Base-by-base conservation (phyloP, 1,140 invertebrate species). In the Heliconius himera region DNA sequence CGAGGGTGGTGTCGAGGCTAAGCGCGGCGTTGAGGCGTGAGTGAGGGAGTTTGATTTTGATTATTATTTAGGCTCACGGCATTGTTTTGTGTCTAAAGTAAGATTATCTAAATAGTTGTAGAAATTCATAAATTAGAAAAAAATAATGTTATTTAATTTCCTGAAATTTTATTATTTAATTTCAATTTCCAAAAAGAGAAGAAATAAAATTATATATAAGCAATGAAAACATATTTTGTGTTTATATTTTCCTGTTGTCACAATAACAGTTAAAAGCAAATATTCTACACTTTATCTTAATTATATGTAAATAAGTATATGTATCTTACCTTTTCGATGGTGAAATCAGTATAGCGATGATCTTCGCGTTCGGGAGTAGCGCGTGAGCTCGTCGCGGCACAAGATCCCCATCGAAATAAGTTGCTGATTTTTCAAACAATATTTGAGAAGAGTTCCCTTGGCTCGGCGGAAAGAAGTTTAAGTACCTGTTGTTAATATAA, bases 381-480 rank as follows among this genome's bases (percentile, higher is more conserved):
- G 98, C 97, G 91, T 98, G 97, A 3, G 98, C 98, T 82, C 99
- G 94, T 87, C 97, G 96, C 11, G 99, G 99, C 26, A 99, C 99
- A 72, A 98, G 90, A 82, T 99, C 98, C 26, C 98, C 98, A 93
- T 99, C 99, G 95, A 99, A 99, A 94, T 99, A 99, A 18, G 98
- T 99, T 11, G 99, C 99, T 84, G 98, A 99, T 94, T 99, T 99
- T 94, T 99, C 99, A 95, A 99, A 99, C 81, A 99, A 96, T 92
- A 97, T 97, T 66, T 96, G 96, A 6, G 97, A 97, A 8, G 96
- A 96, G 89, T 98, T 97, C 74, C 96, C 96, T 74, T 96, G 94
- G 70, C 97, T 96, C 26, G 96, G 95, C 16, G 98, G 98, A 89
- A 99, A 99, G 93, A 98, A 99, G 86, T 97, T 97, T 97, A 99